Base-by-base conservation (phyloP, 2,797 vertebrate genomes). In the Peromyscus melanophrys region DNA sequence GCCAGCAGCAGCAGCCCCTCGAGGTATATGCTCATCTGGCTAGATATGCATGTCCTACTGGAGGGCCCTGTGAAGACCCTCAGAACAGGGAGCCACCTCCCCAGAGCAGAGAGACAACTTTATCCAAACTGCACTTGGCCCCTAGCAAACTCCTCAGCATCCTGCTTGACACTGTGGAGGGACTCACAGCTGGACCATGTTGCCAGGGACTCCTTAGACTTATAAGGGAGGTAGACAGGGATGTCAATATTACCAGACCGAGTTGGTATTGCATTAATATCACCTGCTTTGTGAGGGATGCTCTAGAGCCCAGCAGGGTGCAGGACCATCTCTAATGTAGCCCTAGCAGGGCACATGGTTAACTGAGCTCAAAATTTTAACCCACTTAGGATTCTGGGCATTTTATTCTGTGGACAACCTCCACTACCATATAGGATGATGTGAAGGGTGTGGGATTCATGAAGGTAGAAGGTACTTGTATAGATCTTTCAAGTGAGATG, bases 371-470 rank as follows among this genome's bases (percentile, higher is more conserved):
- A 6, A 37, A 37, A 34, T 82, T 89, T 77, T 90, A 95, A 19
- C 67, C 73, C 61, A 21, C 21, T 82, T 57, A n/a, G 55, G 52
- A 7, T 11, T 55, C 52, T 17, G 31, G 90, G 57, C 23, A 4
- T 75, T 59, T 27, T 55, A 23, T 71, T 81, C 59, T 13, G n/a
- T 69, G 86, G 78, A 52, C 37, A 76, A 2, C 29, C 55, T 67
- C 1, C 6, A 27, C n/a, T 11, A 6, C 57, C 49, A 1, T 14
- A 0, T 1, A 46, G 71, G 27, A 73, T 1, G 0, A 17, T 23
- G 37, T n/a, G 3, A 67, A 29, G 11, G 4, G 14, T 27, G 31
- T 21, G 37, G 2, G 29, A 23, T 49, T 75, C 57, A 1, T 0
- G 14, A 67, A 55, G 37, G 31, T 21, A 75, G 67, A 80, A 85